These are phyloP conservation scores for Pocillopora damicornis DNA, from an alignment of 64 coral and sea anemone species.

Conservation along the genomic window DNA sequence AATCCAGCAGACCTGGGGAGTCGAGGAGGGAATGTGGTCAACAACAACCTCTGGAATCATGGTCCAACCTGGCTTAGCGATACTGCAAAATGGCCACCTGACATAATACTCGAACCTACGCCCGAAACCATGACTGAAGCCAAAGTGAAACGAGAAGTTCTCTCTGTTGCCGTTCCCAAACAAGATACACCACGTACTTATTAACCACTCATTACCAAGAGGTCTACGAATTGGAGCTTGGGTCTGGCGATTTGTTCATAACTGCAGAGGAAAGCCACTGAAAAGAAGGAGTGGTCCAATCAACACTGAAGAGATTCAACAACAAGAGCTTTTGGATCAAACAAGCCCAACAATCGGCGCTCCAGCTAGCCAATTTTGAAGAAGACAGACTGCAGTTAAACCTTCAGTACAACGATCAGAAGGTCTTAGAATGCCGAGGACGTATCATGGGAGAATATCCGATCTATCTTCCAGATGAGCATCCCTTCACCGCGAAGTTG, in stretches of 20 bases:
- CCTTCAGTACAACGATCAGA: constrained; percentile 24
- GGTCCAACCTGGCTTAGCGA: not conserved
- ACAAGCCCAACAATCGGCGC: constrained; percentile 30
- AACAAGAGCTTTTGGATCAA: constrained; percentile 41
- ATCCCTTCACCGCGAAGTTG: constrained; percentile 7
- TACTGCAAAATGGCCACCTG: constrained; percentile 26
- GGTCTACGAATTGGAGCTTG: constrained; percentile 18
- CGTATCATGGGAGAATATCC: constrained; percentile 23
- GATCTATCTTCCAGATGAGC: constrained; percentile 25
- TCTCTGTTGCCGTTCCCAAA: constrained; percentile 6
- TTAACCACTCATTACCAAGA: not conserved
- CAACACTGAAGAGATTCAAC: constrained; percentile 1
- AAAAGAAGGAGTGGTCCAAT: not conserved
- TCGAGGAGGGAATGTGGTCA: not conserved
- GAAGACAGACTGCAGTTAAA: constrained; percentile 24
- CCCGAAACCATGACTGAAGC: constrained; percentile 21
- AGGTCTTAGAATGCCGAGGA: constrained; percentile 33
- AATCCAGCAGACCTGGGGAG: not conserved
- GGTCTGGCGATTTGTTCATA: constrained; percentile 1
- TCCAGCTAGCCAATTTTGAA: constrained; percentile 5
- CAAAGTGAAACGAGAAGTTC: constrained; percentile 20
- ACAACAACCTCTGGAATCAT: not conserved
- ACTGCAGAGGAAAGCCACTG: constrained; percentile 9
- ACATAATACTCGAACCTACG: constrained; percentile 10
- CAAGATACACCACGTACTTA: too few species aligned